Evolutionary conservation across 2,888 invertebrate species (phyloP), one percentile per base, ranked within the genome.

Genomic region (Strigamia transsilvanica): DNA sequence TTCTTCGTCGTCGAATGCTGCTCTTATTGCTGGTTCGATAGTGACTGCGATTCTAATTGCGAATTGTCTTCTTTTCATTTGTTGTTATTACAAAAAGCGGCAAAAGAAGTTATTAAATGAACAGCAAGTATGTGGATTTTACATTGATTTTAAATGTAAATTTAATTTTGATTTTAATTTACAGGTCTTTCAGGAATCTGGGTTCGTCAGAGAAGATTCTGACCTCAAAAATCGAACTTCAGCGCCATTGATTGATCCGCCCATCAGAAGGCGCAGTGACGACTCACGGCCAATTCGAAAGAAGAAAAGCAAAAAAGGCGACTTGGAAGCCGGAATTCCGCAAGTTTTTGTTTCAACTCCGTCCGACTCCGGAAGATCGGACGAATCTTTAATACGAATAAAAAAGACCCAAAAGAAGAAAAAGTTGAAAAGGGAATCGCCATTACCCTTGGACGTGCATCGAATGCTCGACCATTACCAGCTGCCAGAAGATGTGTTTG

Each of bases 141-240:
- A 18, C 18, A 61, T 21, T 61, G 4, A 61, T n/a, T 23, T 15
- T n/a, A 61, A 5, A 61, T 61, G 18, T 18, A 1, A 15, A 9
- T 61, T 61, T 61, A n/a, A n/a, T n/a, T n/a, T n/a, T n/a, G n/a
- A n/a, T 61, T 21, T n/a, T 51, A 51, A 6, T 51, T 51, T 61
- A 18, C 6, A 61, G 61, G 61, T 61, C 18, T 61, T 61, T 61
- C 61, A 61, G 4, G 61, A 61, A 23, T 21, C 21, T 15, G 61
- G 61, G 4, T 61, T 61, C 6, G 18, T 61, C 1, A 12, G 61
- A 61, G 61, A 23, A 61, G 21, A 61, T 61, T 61, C 61, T 3
- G n/a, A 61, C 3, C 18, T 13, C 15, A 61, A 61, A 61, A 15
- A 12, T 15, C 61, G 61, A 2, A 18, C 23, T 18, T 21, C 21